Base-by-base conservation (phyloP, 2,888 invertebrate species). In the Invenusta paracnida region DNA sequence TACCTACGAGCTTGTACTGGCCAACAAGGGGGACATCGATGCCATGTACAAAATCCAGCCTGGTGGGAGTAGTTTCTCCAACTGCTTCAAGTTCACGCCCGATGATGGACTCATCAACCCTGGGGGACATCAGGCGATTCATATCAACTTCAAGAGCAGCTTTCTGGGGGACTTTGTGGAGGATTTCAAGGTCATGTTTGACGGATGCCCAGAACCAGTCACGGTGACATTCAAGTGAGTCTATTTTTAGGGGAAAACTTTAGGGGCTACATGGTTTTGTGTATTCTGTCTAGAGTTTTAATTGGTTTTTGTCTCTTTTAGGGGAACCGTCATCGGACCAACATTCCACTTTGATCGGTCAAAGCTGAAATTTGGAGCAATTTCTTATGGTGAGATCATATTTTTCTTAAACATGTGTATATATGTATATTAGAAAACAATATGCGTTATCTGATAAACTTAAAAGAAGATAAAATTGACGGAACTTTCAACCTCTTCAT, bases 1-100 rank as follows among this genome's bases (percentile, higher is more conserved):
- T 88, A 88, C 88, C 5, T 92, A 91, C 88, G 92, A 92, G 87
- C 89, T 92, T 23, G 89, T 92, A 5, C 87, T 92, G 86, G 90
- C 90, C 23, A 92, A 92, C 88, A 91, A 90, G 85, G 91, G 91
- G 0, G 91, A 91, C 87, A 92, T 92, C 86, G 91, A 91, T 88
- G 92, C 91, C 82, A 91, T 90, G 81, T 91, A 89, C 87, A 90
- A 89, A 86, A 89, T 91, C 48, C 87, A 89, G 73, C 89, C 89
- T 11, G 89, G 89, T 30, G 89, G 88, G 84, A 88, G 90, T 23
- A 88, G 89, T 66, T 91, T 91, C 88, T 90, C 91, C 27, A 90
- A 90, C 11, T 91, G 90, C 88, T 92, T 91, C 88, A 85, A 88
- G 25, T 91, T 91, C 87, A 90, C 90, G 87, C 91, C 91, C 0